Conservation (phyloP, 1,140 invertebrate species). For the Aphaenogaster ashmeadi region DNA sequence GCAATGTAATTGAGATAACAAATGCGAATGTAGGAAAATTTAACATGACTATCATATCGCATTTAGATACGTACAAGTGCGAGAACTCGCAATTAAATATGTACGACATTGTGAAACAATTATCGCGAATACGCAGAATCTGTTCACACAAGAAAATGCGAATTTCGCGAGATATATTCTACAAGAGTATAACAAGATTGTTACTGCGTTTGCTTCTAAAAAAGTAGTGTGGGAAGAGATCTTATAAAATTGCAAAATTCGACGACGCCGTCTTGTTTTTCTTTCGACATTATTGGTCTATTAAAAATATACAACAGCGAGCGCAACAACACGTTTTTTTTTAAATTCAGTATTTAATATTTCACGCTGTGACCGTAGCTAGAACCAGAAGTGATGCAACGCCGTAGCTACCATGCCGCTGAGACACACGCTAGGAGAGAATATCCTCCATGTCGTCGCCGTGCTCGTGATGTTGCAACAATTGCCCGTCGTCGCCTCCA, state of each 20-base stretch:
- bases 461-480: conserved; percentile 89
- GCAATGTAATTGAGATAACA: conserved; percentile 43
- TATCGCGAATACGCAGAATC: conserved; percentile 3
- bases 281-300: conserved; percentile 43
- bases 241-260: conserved; percentile 55
- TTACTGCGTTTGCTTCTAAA: conserved; percentile 43
- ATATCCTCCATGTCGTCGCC: conserved; percentile 44
- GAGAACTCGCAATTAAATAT: conserved; percentile 20
- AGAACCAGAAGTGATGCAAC: conserved; percentile 40
- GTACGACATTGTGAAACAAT: conserved; percentile 10
- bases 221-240: conserved; percentile 29
- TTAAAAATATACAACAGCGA: conserved; percentile 55
- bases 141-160: conserved; percentile 10
- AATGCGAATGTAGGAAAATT: conserved; percentile 39
- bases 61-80: conserved; percentile 24
- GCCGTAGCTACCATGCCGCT: conserved; percentile 1
- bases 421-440: conserved; percentile 12
- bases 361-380: conserved; percentile 23
- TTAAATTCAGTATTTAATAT: conserved; percentile 38
- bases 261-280: neutral
- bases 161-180: conserved; percentile 35
- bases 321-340: conserved; percentile 32
- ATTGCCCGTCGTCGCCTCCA: conserved; percentile 88
- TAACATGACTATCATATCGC: neutral
- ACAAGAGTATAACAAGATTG: conserved; percentile 38